A percentile compares a stretch with the other conserved stretches of the same genome.
phyloP scores from a whole-genome alignment of 2,797 vertebrate species.

The Gymnoscopelus microlampas region DNA sequence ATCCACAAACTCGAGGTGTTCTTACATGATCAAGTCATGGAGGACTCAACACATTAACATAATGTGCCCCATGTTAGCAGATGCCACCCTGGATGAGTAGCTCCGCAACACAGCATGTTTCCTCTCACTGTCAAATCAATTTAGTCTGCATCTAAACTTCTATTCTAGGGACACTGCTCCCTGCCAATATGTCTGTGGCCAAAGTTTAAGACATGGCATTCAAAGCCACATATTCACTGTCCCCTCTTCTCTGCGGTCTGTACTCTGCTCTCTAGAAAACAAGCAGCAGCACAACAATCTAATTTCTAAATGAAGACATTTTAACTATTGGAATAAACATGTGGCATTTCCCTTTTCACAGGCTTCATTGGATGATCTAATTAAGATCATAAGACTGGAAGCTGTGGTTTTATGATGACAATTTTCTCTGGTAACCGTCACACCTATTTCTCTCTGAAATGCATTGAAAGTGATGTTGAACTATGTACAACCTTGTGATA shows the following conservation, averaged over 20 bases:
- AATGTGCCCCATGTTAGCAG: constrained; percentile 27
- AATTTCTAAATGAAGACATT: background rate
- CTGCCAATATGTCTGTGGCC: constrained; percentile 20
- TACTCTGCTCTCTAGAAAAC: background rate
- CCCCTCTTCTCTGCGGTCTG: background rate
- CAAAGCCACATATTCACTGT: constrained; percentile 3
- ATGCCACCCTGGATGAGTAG: constrained; percentile 38
- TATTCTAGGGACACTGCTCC: constrained; percentile 36
- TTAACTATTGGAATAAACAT: background rate
- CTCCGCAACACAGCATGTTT: constrained; percentile 47
- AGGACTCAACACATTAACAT: constrained; percentile 16
- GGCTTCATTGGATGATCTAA: background rate
- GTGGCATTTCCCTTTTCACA: background rate
- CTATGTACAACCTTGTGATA: too few relatives aligned
- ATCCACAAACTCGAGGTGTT: background rate
- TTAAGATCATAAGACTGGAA: background rate
- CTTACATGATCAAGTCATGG: constrained; percentile 12
- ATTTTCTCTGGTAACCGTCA: too few relatives aligned
- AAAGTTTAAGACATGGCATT: constrained; percentile 18
- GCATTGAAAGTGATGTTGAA: too few relatives aligned
- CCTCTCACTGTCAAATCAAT: constrained; percentile 35
- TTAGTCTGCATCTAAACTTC: constrained; percentile 40
- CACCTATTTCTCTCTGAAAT: too few relatives aligned
- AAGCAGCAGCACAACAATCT: background rate
- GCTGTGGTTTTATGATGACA: background rate